Base-by-base conservation (phyloP, 2,797 vertebrate genomes). In the Hoplostethus atlanticus region DNA sequence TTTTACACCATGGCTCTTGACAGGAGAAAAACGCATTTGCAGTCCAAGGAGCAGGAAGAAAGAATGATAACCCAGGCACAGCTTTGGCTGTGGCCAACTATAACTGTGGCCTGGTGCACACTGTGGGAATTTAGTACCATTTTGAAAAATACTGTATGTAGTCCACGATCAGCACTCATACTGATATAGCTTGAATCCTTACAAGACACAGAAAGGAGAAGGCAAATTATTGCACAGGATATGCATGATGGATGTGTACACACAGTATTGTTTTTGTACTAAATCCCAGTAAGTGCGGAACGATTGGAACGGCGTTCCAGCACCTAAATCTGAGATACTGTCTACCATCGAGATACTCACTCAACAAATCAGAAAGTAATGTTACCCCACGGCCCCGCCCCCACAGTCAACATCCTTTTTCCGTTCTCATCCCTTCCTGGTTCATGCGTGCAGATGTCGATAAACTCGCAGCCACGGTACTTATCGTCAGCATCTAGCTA, bases 1-100 rank as follows among this genome's bases (percentile, higher is more conserved):
- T 90, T 88, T 88, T 38, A 68, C 75, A 79, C 76, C 56, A 47
- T 56, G 65, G 64, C 57, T 7, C 84, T 63, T 82, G 82, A 87
- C 82, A 82, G 68, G 34, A 68, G 66, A 61, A 64, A 71, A 78
- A 84, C 83, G 83, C 51, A 84, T 77, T 80, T 62, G 59, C 40
- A 70, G 71, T 68, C 70, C 55, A 80, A 46, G 81, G 74, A 53
- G 42, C 58, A 71, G 58, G 50, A 55, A 67, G 44, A 55, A 61
- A 75, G 65, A 81, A 56, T 80, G 56, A 82, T 65, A 58, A 73
- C 38, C 63, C 4, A 28, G 64, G 47, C 69, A 62, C 3, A 17
- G 47, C 34, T 75, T 58, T 54, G 13, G 21, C 50, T 53, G 1
- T n/a, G 51, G 65, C 54, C 67, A 66, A 74, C 31, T 64, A 13